Evolutionary conservation across 2,888 invertebrate species (phyloP).

Genomic region (Caenorhabditis panamensis): DNA sequence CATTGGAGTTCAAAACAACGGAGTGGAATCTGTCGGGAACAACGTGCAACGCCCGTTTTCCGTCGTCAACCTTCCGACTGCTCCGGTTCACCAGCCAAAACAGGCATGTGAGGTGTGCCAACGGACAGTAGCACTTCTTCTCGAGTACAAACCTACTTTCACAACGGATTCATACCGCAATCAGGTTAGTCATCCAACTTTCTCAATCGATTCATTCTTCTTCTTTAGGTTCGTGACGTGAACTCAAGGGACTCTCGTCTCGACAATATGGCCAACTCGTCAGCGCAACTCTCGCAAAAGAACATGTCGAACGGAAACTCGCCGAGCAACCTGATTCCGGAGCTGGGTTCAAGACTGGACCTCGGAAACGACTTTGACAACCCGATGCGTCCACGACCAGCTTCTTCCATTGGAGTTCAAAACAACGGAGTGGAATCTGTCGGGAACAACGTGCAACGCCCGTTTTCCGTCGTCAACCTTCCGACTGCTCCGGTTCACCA

Average conservation of each 20-base stretch:
- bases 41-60: slow-evolving; percentile 36
- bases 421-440: background rate
- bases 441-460: slow-evolving; percentile 14
- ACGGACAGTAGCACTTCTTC: too few relatives aligned
- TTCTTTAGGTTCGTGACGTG: slow-evolving; percentile 26
- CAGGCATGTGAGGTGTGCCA: too few relatives aligned
- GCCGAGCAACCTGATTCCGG: slow-evolving; percentile 34
- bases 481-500: slow-evolving; percentile 4
- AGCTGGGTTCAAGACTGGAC: slow-evolving; percentile 26
- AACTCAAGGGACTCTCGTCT: slow-evolving; percentile 25
- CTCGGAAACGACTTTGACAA: slow-evolving; percentile 9
- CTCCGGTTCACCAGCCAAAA: slow-evolving; percentile 11
- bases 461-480: slow-evolving; percentile 39
- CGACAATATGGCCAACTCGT: slow-evolving; percentile 8
- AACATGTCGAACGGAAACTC: slow-evolving; percentile 5
- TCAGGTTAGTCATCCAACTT: slow-evolving; percentile 3
- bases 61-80: slow-evolving; percentile 24
- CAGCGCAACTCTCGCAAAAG: background rate
- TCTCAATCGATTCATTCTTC: background rate
- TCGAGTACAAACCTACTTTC: too few relatives aligned
- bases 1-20: slow-evolving; percentile 34
- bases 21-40: background rate
- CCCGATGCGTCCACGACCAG: slow-evolving; percentile 42
- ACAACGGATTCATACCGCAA: too few relatives aligned
- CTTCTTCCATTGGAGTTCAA: slow-evolving; percentile 41